Conservation (phyloP, 2,113 vertebrate species). For the Colistium nudipinnis region DNA sequence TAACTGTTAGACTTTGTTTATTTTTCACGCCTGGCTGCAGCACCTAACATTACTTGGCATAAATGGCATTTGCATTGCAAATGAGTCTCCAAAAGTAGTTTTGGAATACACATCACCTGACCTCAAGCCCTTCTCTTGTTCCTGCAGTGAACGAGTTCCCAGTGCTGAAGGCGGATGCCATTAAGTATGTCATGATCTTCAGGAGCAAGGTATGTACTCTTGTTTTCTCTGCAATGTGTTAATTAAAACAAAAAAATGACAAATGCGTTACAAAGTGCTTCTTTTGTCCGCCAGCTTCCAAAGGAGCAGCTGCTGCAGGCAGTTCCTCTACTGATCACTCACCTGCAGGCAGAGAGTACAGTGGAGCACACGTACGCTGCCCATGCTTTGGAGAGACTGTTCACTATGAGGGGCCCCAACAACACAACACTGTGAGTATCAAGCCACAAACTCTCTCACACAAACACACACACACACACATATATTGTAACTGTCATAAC, state of each 20-base stretch:
- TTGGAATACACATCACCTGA: not conserved
- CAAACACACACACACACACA: too few relatives aligned
- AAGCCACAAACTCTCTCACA: too few relatives aligned
- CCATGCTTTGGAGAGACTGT: constrained; percentile 94
- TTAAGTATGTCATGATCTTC: constrained; percentile 99
- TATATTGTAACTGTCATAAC: too few relatives aligned
- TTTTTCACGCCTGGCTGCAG: not conserved
- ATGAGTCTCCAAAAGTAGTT: not conserved
- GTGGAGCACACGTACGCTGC: constrained; percentile 97
- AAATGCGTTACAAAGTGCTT: not conserved
- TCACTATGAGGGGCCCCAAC: constrained; percentile 94
- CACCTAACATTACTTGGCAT: not conserved
- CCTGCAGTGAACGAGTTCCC: constrained; percentile 96
- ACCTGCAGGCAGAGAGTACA: constrained; percentile 94
- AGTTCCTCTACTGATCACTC: constrained; percentile 90
- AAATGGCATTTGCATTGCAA: not conserved
- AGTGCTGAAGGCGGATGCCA: constrained; percentile 97
- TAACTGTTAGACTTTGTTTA: not conserved
- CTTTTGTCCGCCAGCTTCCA: constrained; percentile 84
- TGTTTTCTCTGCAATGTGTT: not conserved
- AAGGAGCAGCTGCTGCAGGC: constrained; percentile 94
- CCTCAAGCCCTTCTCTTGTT: constrained; percentile 10
- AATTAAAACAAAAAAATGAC: not conserved
- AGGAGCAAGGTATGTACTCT: constrained; percentile 90
- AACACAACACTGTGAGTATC: constrained; percentile 88